These are phyloP conservation scores for Spea hammondii DNA, from an alignment of 2,797 vertebrate genomes.

Conservation along the genomic window DNA sequence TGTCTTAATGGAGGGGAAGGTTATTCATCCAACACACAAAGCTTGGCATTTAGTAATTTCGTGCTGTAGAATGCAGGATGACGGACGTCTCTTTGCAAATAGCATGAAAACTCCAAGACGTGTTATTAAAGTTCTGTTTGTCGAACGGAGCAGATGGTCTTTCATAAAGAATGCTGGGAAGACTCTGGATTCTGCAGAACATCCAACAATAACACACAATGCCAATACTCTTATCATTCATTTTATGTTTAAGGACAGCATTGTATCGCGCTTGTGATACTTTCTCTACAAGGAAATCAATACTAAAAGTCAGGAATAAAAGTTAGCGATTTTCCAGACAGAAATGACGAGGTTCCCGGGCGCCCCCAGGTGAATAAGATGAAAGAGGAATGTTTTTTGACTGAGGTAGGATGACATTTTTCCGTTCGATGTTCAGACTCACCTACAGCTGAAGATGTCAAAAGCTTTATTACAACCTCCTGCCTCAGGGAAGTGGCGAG, in stretches of 20 bases:
- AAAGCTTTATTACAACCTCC: slow-evolving; percentile 28
- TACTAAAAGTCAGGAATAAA: not conserved
- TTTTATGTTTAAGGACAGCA: not conserved
- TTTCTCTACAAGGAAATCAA: not conserved
- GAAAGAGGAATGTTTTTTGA: slow-evolving; percentile 24
- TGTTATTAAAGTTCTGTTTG: not conserved
- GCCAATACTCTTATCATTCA: not conserved
- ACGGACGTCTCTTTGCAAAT: slow-evolving; percentile 3
- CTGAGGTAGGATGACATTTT: slow-evolving; percentile 17
- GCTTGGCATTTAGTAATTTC: slow-evolving; percentile 28
- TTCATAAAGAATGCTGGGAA: not conserved
- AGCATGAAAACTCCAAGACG: not conserved
- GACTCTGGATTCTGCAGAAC: no score
- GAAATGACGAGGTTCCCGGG: not conserved
- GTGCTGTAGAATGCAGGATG: not conserved
- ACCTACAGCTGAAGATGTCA: slow-evolving; percentile 36
- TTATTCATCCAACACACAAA: slow-evolving; percentile 23
- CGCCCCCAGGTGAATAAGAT: slow-evolving; percentile 4
- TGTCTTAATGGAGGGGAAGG: slow-evolving; percentile 10
- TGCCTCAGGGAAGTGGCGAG: not conserved
- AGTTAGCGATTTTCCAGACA: not conserved
- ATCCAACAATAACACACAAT: no score
- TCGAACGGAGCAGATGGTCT: not conserved
- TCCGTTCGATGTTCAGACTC: slow-evolving; percentile 10
- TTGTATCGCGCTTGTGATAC: not conserved